Percentiles rank a stretch among this genome's conserved stretches.
These are phyloP conservation scores for Cossypha dichroa DNA, from an alignment of 2,797 vertebrate genomes.

Conservation along the genomic window DNA sequence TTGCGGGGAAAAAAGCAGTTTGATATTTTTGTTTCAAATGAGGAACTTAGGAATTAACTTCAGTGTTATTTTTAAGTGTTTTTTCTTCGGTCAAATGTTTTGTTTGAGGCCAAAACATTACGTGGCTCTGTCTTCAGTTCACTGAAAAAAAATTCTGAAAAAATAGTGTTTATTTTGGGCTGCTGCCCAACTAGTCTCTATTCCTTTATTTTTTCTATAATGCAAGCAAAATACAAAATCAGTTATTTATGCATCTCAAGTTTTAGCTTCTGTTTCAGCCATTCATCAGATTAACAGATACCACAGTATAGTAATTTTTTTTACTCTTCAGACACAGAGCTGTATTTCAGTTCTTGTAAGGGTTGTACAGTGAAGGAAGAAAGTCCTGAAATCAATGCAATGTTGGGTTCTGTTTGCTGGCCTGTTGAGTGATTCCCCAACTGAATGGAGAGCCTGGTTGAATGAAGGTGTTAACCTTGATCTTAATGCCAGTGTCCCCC, in stretches of 20 bases:
- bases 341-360: neutral
- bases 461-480: slow-evolving; percentile 39
- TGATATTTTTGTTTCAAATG: neutral
- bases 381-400: neutral
- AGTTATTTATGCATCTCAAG: slow-evolving; percentile 21
- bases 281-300: neutral
- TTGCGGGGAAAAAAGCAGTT: neutral
- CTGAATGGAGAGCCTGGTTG: neutral
- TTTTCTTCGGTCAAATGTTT: neutral
- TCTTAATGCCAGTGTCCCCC: neutral
- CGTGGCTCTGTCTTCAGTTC: neutral
- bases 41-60: neutral
- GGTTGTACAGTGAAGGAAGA: neutral
- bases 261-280: slow-evolving; percentile 28
- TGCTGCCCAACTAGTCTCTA: neutral
- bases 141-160: neutral
- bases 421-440: neutral
- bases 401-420: neutral
- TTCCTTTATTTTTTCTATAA: neutral
- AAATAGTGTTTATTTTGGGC: slow-evolving; percentile 2
- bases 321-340: neutral
- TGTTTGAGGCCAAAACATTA: neutral
- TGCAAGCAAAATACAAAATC: neutral
- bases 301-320: neutral
- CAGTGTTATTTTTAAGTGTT: neutral